These are phyloP conservation scores for Nephila pilipes DNA, from an alignment of 1,140 invertebrate species.

Conservation along the genomic window DNA sequence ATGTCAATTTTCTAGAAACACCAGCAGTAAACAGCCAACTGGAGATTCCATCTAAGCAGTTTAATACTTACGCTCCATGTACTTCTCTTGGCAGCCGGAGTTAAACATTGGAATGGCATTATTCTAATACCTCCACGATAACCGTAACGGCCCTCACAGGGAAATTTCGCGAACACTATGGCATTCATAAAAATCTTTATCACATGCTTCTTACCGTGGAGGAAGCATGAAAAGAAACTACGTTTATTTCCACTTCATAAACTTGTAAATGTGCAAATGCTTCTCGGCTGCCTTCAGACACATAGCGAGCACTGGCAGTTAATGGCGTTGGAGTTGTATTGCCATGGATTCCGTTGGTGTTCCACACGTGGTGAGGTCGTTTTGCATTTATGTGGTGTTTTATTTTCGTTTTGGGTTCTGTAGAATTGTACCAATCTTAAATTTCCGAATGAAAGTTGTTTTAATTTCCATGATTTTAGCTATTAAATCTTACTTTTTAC, in stretches of 20 bases:
- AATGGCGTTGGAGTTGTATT: neutral
- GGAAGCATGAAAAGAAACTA: neutral
- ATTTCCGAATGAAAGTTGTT: neutral
- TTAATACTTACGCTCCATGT: constrained; percentile 25
- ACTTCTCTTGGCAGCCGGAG: neutral
- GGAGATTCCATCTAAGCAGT: constrained; percentile 40
- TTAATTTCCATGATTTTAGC: too few relatives aligned
- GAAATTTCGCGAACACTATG: constrained; percentile 33
- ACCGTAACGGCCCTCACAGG: constrained; percentile 35
- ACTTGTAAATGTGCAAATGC: constrained; percentile 58
- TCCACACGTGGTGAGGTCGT: neutral
- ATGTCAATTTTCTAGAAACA: constrained; percentile 30
- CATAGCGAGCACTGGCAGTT: neutral
- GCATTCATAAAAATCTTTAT: constrained; percentile 64
- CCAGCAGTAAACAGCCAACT: constrained; percentile 30
- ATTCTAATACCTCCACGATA: constrained; percentile 36
- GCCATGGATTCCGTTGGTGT: neutral
- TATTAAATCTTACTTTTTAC: too few relatives aligned
- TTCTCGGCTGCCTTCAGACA: neutral
- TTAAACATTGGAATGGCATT: constrained; percentile 25
- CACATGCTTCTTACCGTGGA: neutral
- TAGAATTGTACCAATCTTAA: neutral
- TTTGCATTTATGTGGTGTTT: constrained; percentile 10
- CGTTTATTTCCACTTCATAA: constrained; percentile 62
- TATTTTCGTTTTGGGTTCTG: neutral